Conservation (phyloP, 1,140 invertebrate genomes). For the Aphidius ervi region DNA sequence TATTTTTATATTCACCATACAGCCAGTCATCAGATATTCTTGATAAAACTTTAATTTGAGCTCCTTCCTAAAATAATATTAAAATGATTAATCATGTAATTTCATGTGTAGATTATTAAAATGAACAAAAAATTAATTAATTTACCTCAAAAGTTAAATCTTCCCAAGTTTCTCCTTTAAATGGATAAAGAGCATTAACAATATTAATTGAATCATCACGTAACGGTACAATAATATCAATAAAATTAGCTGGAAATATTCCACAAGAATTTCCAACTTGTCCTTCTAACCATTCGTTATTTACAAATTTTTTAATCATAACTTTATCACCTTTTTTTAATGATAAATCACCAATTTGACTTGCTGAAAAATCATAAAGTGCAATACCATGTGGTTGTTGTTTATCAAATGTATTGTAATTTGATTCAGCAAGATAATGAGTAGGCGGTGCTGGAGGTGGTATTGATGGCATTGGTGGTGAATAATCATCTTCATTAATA, state of each 20-base stretch:
- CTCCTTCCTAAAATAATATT: conserved; percentile 57
- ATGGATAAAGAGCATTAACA: conserved; percentile 60
- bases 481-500: conserved; percentile 35
- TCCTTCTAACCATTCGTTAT: conserved; percentile 78
- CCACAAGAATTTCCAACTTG: conserved; percentile 63
- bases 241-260: conserved; percentile 76
- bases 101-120: conserved; percentile 25
- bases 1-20: conserved; percentile 65
- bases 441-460: conserved; percentile 69
- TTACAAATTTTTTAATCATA: conserved; percentile 62
- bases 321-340: conserved; percentile 73
- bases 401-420: conserved; percentile 15
- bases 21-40: conserved; percentile 78
- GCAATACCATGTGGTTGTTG: conserved; percentile 64
- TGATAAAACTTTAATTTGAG: conserved; percentile 66
- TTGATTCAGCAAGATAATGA: conserved; percentile 45
- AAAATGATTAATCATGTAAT: conserved; percentile 35
- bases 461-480: conserved; percentile 72
- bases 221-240: conserved; percentile 72
- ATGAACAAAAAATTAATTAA: conserved; percentile 22
- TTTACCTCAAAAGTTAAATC: conserved; percentile 59
- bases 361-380: conserved; percentile 68
- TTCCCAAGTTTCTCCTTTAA: conserved; percentile 58
- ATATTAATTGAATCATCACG: conserved; percentile 39
- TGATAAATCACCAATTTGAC: conserved; percentile 66